Percentiles rank a stretch among this genome's conserved stretches.
These are phyloP conservation scores for Felis chaus DNA, from an alignment of 2,113 vertebrate species.

Conservation along the genomic window DNA sequence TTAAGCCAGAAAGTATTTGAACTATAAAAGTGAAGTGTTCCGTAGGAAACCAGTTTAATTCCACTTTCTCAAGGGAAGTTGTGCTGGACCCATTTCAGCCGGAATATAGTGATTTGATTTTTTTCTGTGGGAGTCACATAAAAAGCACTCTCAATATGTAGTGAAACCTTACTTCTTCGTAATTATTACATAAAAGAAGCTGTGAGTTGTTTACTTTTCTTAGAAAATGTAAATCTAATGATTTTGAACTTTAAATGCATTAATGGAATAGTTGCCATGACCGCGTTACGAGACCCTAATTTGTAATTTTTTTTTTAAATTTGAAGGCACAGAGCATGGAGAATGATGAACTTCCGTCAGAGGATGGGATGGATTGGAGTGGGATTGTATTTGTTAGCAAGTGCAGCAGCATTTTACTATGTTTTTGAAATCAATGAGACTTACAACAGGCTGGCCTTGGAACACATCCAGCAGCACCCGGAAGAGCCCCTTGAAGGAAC, in stretches of 20 bases:
- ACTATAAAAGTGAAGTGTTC: not conserved
- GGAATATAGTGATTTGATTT: not conserved
- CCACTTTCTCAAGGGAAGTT: not conserved
- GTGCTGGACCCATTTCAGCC: not conserved
- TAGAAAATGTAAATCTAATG: not conserved
- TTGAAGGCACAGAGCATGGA: slow-evolving; percentile 94
- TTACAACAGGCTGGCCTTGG: slow-evolving; percentile 92
- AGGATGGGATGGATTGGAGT: slow-evolving; percentile 98
- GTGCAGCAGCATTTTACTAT: slow-evolving; percentile 92
- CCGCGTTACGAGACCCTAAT: slow-evolving; percentile 47
- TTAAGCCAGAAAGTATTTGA: not conserved
- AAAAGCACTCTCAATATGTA: not conserved
- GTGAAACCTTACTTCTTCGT: not conserved
- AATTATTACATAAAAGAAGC: not conserved
- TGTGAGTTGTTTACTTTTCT: slow-evolving; percentile 32
- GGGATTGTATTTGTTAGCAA: slow-evolving; percentile 92
- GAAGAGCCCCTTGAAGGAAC: slow-evolving; percentile 84
- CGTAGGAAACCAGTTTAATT: not conserved
- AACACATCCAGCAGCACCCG: slow-evolving; percentile 89
- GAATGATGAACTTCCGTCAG: slow-evolving; percentile 99
- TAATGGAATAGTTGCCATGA: not conserved
- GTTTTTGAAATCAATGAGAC: slow-evolving; percentile 96
- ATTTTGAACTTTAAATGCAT: not conserved
- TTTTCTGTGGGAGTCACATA: not conserved
- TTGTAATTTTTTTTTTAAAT: not conserved